Evolutionary conservation across 2,113 vertebrate genomes (phyloP).

Genomic region (Chrysochloris asiatica): DNA sequence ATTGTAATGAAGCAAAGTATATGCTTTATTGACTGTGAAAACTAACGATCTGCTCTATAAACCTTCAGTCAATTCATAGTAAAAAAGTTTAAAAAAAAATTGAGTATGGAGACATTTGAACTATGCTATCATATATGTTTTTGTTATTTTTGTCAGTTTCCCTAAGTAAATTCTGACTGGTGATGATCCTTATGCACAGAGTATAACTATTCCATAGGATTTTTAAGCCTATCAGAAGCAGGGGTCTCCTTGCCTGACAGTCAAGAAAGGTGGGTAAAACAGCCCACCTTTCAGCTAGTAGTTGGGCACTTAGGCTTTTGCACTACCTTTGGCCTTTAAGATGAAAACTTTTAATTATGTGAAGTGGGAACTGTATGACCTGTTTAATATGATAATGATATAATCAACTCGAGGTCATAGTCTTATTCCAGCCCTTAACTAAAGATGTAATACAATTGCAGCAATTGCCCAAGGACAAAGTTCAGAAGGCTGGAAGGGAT

Average conservation of each 20-base stretch:
- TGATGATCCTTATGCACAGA: neutral
- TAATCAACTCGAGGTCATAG: neutral
- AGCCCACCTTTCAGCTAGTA: neutral
- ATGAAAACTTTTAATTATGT: slow-evolving; percentile 10
- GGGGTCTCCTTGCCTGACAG: neutral
- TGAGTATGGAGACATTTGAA: slow-evolving; percentile 1
- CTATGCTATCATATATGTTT: neutral
- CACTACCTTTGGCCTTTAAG: neutral
- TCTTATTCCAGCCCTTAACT: neutral
- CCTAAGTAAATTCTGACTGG: neutral
- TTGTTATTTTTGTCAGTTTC: neutral
- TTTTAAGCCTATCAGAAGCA: neutral
- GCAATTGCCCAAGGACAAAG: too few species aligned
- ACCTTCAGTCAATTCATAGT: too few species aligned
- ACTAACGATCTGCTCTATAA: too few species aligned
- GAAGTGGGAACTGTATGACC: neutral
- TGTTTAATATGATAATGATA: neutral
- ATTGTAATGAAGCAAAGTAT: too few species aligned
- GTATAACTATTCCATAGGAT: neutral
- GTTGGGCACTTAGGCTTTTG: neutral
- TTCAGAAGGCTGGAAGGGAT: too few species aligned
- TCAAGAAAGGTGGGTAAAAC: neutral
- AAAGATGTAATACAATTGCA: neutral
- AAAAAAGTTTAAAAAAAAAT: neutral
- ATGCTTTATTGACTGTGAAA: too few species aligned